phyloP scores from a whole-genome alignment of 2,888 invertebrate species.

The Rhopalosiphum nymphaeae region DNA sequence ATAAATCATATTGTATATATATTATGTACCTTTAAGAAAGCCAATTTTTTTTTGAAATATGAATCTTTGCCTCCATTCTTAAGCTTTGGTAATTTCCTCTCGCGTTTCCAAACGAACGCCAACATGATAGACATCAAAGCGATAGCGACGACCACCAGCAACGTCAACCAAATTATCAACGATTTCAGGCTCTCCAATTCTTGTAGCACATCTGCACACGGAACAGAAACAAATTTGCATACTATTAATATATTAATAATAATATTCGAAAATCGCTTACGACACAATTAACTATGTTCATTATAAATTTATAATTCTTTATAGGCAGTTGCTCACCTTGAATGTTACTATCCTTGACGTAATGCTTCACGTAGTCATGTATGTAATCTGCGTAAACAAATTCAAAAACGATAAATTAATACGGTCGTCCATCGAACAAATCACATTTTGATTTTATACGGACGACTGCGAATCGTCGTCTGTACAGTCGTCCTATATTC shows the following conservation, averaged over 20 bases:
- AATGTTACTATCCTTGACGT: conserved; percentile 54
- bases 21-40: conserved; percentile 40
- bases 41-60: conserved; percentile 60
- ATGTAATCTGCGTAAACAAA: conserved; percentile 66
- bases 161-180: conserved; percentile 38
- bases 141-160: conserved; percentile 47
- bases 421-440: neutral
- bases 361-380: conserved; percentile 66
- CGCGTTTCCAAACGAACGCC: conserved; percentile 53
- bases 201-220: conserved; percentile 28
- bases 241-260: neutral
- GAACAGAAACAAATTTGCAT: neutral
- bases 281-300: neutral
- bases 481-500: neutral
- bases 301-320: neutral
- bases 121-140: conserved; percentile 46
- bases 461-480: neutral
- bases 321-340: conserved; percentile 16
- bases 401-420: conserved; percentile 19
- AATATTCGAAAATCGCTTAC: neutral
- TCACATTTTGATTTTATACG: neutral
- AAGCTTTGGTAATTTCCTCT: conserved; percentile 42
- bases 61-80: conserved; percentile 50
- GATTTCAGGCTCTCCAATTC: conserved; percentile 47
- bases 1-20: neutral